Conservation (phyloP, 1,140 invertebrate genomes). For the Dendroctonus valens region DNA sequence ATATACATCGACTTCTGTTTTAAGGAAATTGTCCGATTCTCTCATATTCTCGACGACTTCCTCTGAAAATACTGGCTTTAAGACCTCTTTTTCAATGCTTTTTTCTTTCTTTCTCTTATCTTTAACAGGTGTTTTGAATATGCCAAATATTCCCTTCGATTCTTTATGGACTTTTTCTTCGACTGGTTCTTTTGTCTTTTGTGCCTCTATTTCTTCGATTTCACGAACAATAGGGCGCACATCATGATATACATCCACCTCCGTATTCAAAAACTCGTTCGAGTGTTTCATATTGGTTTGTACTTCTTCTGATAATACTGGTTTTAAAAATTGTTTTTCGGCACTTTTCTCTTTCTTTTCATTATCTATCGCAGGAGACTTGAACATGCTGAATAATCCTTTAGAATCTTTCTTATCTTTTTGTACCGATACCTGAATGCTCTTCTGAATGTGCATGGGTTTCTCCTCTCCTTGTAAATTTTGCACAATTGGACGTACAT, state of each 20-base stretch:
- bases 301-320: constrained; percentile 23
- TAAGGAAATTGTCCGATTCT: too few relatives aligned
- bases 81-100: too few relatives aligned
- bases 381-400: too few relatives aligned
- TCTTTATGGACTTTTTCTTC: constrained; percentile 11
- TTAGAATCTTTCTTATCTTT: constrained; percentile 19
- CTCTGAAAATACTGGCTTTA: too few relatives aligned
- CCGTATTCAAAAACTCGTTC: constrained; percentile 32
- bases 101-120: too few relatives aligned
- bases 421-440: constrained; percentile 14
- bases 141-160: constrained; percentile 13
- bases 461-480: constrained; percentile 7
- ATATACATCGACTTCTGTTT: too few relatives aligned
- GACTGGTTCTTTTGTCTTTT: constrained; percentile 1
- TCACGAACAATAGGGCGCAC: constrained; percentile 24
- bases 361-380: constrained; percentile 22
- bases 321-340: constrained; percentile 21
- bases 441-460: not conserved
- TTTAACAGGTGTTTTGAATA: too few relatives aligned
- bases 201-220: not conserved
- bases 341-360: constrained; percentile 26
- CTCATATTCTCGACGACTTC: too few relatives aligned
- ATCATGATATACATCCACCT: constrained; percentile 37
- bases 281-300: constrained; percentile 33
- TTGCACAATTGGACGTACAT: too few relatives aligned